phyloP scores from a whole-genome alignment of 2,797 vertebrate genomes.

The Molossus molossus region DNA sequence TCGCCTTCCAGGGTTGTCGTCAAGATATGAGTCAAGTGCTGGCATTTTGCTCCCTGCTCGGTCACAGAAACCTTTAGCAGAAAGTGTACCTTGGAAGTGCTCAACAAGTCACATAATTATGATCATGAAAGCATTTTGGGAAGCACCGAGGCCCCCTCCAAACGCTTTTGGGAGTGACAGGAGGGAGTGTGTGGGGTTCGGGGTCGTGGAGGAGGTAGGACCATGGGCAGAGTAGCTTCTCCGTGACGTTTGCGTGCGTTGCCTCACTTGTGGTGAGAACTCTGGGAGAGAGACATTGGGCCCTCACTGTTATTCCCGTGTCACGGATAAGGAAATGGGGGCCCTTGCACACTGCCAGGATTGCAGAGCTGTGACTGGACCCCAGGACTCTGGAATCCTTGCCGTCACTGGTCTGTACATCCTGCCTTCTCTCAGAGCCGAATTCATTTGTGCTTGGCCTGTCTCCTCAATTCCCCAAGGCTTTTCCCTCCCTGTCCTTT shows the following conservation, averaged over 20 bases:
- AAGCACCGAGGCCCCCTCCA: not conserved
- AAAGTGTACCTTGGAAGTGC: not conserved
- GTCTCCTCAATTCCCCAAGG: not conserved
- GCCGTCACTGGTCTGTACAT: not conserved
- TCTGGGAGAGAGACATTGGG: not conserved
- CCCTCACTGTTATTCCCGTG: not conserved
- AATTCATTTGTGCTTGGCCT: conserved; percentile 24
- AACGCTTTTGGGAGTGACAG: not conserved
- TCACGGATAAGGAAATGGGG: conserved; percentile 17
- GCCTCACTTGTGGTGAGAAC: not conserved
- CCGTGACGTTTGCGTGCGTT: rapidly evolving
- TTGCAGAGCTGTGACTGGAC: not conserved
- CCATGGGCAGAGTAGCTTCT: not conserved
- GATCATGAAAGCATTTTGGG: not conserved
- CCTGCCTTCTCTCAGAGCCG: not conserved
- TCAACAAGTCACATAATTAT: not conserved
- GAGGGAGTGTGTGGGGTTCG: not conserved
- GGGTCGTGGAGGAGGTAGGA: not conserved
- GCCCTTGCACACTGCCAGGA: not conserved
- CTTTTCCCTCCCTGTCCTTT: not conserved
- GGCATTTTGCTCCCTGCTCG: not conserved
- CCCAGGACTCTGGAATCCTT: not conserved
- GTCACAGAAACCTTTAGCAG: not conserved
- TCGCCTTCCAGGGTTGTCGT: not conserved
- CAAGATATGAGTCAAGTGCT: not conserved